Percentiles rank a stretch among this genome's conserved stretches.
phyloP scores from a whole-genome alignment of 2,888 invertebrate species.

The Thyatira batis region DNA sequence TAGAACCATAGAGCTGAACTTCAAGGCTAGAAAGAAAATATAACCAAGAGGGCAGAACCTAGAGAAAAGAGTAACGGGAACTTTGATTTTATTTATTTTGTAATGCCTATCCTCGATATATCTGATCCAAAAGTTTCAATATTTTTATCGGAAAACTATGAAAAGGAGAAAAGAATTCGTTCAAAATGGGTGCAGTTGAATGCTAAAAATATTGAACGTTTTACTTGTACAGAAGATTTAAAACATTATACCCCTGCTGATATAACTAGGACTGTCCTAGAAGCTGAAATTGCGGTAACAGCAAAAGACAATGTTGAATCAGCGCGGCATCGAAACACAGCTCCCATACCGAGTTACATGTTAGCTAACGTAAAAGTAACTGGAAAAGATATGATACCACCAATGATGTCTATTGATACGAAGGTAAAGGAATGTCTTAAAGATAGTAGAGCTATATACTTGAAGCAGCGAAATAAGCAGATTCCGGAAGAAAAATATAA shows the following conservation, averaged over 20 bases:
- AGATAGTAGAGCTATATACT: constrained; percentile 18
- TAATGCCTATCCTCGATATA: constrained; percentile 17
- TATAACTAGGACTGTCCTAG: constrained; percentile 11
- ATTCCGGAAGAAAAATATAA: constrained; percentile 28
- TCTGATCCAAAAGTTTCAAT: constrained; percentile 14
- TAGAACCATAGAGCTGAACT: too few relatives aligned
- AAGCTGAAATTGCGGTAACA: constrained; percentile 14
- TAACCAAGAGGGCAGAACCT: too few relatives aligned
- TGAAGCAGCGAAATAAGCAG: constrained; percentile 18
- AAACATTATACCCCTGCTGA: constrained; percentile 18
- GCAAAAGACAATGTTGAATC: constrained; percentile 10
- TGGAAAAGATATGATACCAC: background rate
- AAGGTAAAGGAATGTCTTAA: constrained; percentile 12
- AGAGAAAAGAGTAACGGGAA: too few relatives aligned
- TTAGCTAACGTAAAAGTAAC: background rate
- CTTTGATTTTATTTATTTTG: background rate
- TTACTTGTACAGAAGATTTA: constrained; percentile 13
- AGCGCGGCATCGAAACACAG: constrained; percentile 11
- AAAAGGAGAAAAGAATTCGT: constrained; percentile 25
- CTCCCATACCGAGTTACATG: constrained; percentile 5
- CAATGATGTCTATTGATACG: constrained; percentile 14
- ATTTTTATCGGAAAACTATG: constrained; percentile 22
- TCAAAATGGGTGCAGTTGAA: constrained; percentile 18
- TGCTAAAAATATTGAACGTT: constrained; percentile 11
- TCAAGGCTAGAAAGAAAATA: too few relatives aligned